Base-by-base conservation (phyloP, 2,113 vertebrate genomes). In the Globicephala melas region DNA sequence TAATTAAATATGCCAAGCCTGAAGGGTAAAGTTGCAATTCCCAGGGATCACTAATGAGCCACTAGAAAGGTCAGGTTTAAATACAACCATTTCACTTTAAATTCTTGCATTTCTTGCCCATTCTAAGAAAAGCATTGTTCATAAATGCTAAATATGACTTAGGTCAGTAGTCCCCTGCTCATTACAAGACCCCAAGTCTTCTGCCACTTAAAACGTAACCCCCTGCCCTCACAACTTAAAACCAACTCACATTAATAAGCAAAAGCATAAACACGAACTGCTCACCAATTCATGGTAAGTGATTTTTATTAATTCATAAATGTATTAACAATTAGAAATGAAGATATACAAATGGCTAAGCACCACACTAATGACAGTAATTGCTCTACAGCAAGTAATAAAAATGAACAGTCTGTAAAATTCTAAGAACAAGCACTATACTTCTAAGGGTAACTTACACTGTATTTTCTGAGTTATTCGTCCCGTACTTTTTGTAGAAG, bases 211-310 rank as follows among this genome's bases (percentile, higher is more conserved):
- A 50, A 79, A 81, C 1, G 26, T 73, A 55, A 33, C 8, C 25
- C 44, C 9, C 13, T 26, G 2, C 13, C 31, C 38, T 60, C 18
- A 41, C 47, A 68, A 81, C 44, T 41, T 63, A 87, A 1, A 80
- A 83, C n/a, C 38, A 88, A 94, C 28, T 81, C 15, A 89, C 60
- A 31, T 38, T 47, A 84, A 58, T 36, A 86, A 71, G 68, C 58
- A 90, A 87, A 94, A 89, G 63, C 10, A 71, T 71, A 86, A 86
- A 79, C 28, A 88, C 10, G 18, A 96, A 86, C 58, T 91, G 79
- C 91, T 95, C 26, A 63, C 55, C 81, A 58, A 82, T 36, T 84
- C 68, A 65, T 1, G 23, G 44, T 5, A 85, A 38, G 14, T 71
- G 58, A 65, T 53, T 80, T 90, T 91, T 44, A 89, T n/a, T 91